Evolutionary conservation across 2,888 invertebrate genomes (phyloP).

Genomic region (Brenthis daphne): DNA sequence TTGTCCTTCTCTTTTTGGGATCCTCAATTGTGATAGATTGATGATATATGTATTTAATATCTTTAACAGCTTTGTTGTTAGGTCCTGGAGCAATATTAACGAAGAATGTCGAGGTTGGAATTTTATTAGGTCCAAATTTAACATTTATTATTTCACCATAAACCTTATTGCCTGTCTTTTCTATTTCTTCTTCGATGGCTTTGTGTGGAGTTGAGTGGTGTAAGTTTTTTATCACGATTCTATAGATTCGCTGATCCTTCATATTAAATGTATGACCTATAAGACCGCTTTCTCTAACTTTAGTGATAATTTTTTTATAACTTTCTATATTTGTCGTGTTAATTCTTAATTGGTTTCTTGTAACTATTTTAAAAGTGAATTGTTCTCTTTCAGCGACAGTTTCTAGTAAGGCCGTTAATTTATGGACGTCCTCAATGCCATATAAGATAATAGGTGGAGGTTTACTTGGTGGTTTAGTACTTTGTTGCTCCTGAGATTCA

Average conservation of each 20-base stretch:
- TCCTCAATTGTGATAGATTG: constrained; percentile 30
- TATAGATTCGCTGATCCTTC: constrained; percentile 33
- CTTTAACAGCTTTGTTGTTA: constrained; percentile 32
- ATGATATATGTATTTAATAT: constrained; percentile 34
- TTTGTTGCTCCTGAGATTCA: too few relatives aligned
- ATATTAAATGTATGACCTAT: constrained; percentile 42
- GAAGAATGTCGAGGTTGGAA: neutral
- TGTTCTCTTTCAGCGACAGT: neutral
- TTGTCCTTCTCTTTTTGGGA: constrained; percentile 38
- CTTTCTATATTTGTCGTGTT: neutral
- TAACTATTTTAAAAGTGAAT: neutral
- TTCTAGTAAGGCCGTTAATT: neutral
- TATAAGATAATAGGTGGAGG: neutral
- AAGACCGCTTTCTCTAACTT: constrained; percentile 28
- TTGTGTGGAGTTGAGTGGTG: constrained; percentile 11
- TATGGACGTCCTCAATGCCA: neutral
- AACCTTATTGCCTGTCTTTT: constrained; percentile 1
- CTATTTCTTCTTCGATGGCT: constrained; percentile 3
- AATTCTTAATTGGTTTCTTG: neutral
- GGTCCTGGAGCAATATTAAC: constrained; percentile 5
- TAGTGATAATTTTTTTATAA: constrained; percentile 1
- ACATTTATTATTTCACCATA: constrained; percentile 4
- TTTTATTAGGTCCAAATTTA: constrained; percentile 4
- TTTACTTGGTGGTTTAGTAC: too few relatives aligned
- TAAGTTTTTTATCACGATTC: constrained; percentile 42